Base-by-base conservation (phyloP, 2,888 invertebrate species). In the Ophion ventricosus region DNA sequence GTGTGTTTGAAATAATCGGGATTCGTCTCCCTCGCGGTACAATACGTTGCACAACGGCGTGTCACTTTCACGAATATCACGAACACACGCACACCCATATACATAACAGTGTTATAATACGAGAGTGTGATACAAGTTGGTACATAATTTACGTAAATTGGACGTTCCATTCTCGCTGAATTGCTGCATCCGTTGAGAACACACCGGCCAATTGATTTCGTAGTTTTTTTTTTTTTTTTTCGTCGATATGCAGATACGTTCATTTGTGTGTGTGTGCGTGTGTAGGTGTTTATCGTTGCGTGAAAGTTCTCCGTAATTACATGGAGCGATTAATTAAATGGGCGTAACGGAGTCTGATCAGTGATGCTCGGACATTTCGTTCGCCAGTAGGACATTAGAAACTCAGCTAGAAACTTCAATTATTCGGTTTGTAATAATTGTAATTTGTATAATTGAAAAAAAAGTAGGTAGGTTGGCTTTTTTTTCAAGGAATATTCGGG, bases 31-130 rank as follows among this genome's bases (percentile, higher is more conserved):
- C 25, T 66, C 57, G 64, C 20, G 76, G 57, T 76, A 66, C 57
- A 63, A 79, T 72, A 79, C 49, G 70, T 84, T 84, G 82, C 84
- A 84, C 84, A 84, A 84, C 74, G 43, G 26, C 67, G 80, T 63
- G 78, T 79, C 79, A 82, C 84, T 84, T 84, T 84, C 84, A 84
- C 84, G 84, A 84, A 81, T 75, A 84, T 79, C 59, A 63, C 43
- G 20, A 59, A 49, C 20, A 26, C 57, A 63, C 26, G 59, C 63
- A 35, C 20, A 73, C 23, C 20, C 23, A 63, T n/a, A 14, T 20
- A 76, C 35, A 43, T 14, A 49, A 17, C 14, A 14, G 75, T 61
- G 40, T 59, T 73, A 73, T 59, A 73, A 73, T 59, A 59, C 54
- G 25, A 59, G 25, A 54, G 43, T 56, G 54, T 64, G 72, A 79